Evolutionary conservation across 2,888 invertebrate genomes (phyloP).

Genomic region (Anagyrus pseudococci): DNA sequence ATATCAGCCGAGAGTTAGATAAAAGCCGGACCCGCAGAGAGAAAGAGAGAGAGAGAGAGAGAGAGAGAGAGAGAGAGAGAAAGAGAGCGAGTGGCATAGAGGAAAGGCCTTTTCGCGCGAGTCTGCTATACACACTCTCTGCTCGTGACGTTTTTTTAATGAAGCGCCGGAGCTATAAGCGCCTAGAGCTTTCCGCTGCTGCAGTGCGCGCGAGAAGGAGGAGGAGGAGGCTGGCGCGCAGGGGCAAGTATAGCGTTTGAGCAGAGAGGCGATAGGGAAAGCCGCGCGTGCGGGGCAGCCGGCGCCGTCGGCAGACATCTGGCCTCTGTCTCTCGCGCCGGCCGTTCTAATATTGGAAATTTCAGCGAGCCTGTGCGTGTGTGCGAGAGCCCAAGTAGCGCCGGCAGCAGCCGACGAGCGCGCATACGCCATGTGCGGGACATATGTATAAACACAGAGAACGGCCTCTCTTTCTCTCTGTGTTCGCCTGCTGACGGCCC

Average conservation of each 20-base stretch:
- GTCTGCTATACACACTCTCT: neutral
- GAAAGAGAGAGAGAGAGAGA: too few species aligned
- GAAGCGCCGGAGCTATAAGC: slow-evolving; percentile 56
- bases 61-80: too few species aligned
- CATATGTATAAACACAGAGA: slow-evolving; percentile 61
- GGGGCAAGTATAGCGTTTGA: too few species aligned
- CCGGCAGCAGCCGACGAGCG: neutral
- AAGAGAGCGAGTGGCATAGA: too few species aligned
- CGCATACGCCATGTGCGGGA: slow-evolving; percentile 55
- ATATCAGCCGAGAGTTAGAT: neutral
- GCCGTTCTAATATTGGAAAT: slow-evolving; percentile 62
- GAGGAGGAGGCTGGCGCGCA: too few species aligned
- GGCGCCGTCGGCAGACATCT: slow-evolving; percentile 52
- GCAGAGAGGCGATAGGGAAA: neutral
- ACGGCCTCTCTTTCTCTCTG: too few species aligned
- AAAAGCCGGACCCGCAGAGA: neutral
- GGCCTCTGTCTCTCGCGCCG: slow-evolving; percentile 53
- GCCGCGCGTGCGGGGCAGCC: too few species aligned
- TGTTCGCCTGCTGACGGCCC: too few species aligned
- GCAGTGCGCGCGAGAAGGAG: neutral
- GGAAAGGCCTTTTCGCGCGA: neutral
- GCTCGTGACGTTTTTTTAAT: slow-evolving; percentile 61
- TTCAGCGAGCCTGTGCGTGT: slow-evolving; percentile 45
- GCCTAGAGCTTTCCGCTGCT: too few species aligned
- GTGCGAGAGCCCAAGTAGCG: too few species aligned